phyloP scores from a whole-genome alignment of 2,888 invertebrate genomes.

The Nephrotoma appendiculata region DNA sequence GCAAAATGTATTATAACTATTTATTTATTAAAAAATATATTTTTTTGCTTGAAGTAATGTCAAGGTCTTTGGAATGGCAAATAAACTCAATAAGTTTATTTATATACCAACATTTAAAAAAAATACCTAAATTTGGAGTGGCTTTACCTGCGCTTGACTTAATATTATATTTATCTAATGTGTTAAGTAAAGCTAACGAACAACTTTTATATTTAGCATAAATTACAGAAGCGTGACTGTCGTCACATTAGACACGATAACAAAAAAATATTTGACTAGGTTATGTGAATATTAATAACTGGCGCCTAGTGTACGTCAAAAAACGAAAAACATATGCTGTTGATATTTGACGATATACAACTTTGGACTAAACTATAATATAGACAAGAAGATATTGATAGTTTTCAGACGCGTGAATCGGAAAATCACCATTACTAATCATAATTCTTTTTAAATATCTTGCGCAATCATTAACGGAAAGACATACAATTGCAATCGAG shows the following conservation, averaged over 20 bases:
- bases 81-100: neutral
- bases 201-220: neutral
- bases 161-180: neutral
- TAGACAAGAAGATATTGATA: neutral
- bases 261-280: neutral
- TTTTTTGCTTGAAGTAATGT: neutral
- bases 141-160: neutral
- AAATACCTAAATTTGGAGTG: neutral
- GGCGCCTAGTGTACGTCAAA: neutral
- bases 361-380: neutral
- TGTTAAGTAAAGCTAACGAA: neutral
- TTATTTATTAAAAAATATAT: neutral
- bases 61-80: neutral
- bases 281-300: neutral
- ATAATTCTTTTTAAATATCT: neutral
- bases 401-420: neutral
- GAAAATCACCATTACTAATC: neutral
- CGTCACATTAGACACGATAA: neutral
- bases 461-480: neutral
- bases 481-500: neutral
- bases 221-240: neutral
- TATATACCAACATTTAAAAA: neutral
- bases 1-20: neutral
- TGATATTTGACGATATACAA: neutral
- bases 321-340: neutral